Percentiles rank a stretch among this genome's conserved stretches.
phyloP scores from a whole-genome alignment of 2,888 invertebrate genomes.

The Anthrax anthrax region DNA sequence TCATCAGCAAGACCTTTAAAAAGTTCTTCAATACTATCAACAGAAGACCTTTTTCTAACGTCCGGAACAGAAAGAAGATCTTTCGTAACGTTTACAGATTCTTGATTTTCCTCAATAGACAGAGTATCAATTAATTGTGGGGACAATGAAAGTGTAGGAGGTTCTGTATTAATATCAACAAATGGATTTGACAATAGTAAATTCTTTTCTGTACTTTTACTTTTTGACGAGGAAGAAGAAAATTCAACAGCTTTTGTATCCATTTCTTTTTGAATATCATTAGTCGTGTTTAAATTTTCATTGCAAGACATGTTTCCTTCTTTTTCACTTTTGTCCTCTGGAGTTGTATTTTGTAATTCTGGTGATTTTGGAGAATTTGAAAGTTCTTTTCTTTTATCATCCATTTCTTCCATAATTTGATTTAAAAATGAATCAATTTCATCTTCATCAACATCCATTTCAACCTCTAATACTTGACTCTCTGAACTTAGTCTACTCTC shows the following conservation, averaged over 20 bases:
- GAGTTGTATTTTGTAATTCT: background rate
- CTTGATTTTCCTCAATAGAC: background rate
- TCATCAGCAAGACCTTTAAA: slow-evolving; percentile 28
- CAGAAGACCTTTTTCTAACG: slow-evolving; percentile 22
- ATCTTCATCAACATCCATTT: background rate
- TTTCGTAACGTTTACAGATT: no score
- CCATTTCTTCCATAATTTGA: slow-evolving; percentile 20
- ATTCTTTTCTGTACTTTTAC: background rate
- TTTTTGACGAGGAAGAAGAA: no score
- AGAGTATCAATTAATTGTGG: background rate
- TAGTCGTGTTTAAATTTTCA: background rate
- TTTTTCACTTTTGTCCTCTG: background rate
- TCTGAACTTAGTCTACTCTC: background rate
- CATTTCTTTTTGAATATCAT: background rate
- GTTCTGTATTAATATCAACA: background rate
- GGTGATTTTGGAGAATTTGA: slow-evolving; percentile 1
- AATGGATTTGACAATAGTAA: background rate
- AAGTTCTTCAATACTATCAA: slow-evolving; percentile 30
- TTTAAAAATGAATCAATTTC: slow-evolving; percentile 22
- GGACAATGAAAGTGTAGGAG: background rate
- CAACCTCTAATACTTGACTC: background rate
- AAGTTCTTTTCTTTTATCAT: no score
- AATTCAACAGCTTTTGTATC: no score
- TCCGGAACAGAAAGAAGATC: background rate
- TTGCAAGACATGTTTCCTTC: background rate